phyloP scores from a whole-genome alignment of 1,140 invertebrate species.

The Drosophila aff. region DNA sequence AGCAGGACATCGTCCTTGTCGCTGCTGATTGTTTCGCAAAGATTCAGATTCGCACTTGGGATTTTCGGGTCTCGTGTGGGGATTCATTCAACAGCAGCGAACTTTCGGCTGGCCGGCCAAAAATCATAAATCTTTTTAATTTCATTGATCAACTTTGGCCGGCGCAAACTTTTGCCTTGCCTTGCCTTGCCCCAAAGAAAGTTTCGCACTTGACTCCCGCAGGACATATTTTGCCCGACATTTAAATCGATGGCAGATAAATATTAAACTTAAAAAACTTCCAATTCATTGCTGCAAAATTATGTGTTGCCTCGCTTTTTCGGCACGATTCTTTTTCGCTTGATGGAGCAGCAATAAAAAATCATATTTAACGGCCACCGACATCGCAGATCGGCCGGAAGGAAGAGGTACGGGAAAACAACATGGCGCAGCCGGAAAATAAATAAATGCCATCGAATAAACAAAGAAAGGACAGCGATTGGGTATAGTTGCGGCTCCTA shows the following conservation, averaged over 20 bases:
- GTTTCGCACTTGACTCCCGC: slow-evolving; percentile 76
- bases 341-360: slow-evolving; percentile 48
- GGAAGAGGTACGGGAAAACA: slow-evolving; percentile 21
- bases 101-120: slow-evolving; percentile 56
- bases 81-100: slow-evolving; percentile 55
- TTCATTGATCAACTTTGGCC: slow-evolving; percentile 74
- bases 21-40: slow-evolving; percentile 60
- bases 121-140: slow-evolving; percentile 84
- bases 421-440: slow-evolving; percentile 32
- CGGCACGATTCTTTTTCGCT: slow-evolving; percentile 44
- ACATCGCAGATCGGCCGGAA: slow-evolving; percentile 18
- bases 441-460: slow-evolving; percentile 56
- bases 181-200: slow-evolving; percentile 41
- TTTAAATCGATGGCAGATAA: slow-evolving; percentile 82
- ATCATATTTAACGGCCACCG: slow-evolving; percentile 54
- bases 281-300: slow-evolving; percentile 71
- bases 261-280: slow-evolving; percentile 70
- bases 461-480: slow-evolving; percentile 32
- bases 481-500: slow-evolving; percentile 30
- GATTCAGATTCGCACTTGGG: slow-evolving; percentile 34
- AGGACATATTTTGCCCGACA: slow-evolving; percentile 69
- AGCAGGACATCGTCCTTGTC: slow-evolving; percentile 25
- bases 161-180: slow-evolving; percentile 46
- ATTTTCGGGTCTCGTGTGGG: slow-evolving; percentile 47
- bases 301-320: slow-evolving; percentile 53